Conservation (phyloP, 2,888 invertebrate species). For the Parochlus steinenii region DNA sequence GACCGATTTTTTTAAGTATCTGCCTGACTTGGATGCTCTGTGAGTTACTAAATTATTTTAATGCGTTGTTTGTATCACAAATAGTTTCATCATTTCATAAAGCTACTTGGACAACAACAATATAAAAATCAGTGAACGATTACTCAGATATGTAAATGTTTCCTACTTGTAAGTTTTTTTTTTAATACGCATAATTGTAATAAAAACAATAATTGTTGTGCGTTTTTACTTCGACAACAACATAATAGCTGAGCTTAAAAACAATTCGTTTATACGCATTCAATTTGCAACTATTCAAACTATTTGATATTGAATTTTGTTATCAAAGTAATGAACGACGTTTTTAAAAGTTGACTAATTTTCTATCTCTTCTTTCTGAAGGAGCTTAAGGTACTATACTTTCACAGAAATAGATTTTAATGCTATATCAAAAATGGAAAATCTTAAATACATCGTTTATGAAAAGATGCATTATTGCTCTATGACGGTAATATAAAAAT, state of each 20-base stretch:
- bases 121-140: slow-evolving; percentile 19
- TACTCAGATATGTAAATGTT: slow-evolving; percentile 23
- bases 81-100: slow-evolving; percentile 11
- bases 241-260: too few species aligned
- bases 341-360: background rate
- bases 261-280: too few species aligned
- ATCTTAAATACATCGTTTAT: slow-evolving; percentile 39
- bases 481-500: too few species aligned
- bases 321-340: background rate
- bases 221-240: background rate
- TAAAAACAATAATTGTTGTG: background rate
- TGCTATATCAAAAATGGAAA: slow-evolving; percentile 31
- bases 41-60: slow-evolving; percentile 26
- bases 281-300: too few species aligned
- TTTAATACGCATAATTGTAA: background rate
- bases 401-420: slow-evolving; percentile 32
- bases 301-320: background rate
- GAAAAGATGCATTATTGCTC: slow-evolving; percentile 45
- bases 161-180: slow-evolving; percentile 20
- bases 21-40: slow-evolving; percentile 32
- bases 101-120: slow-evolving; percentile 31
- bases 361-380: slow-evolving; percentile 18
- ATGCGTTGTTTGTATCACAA: slow-evolving; percentile 8
- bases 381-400: slow-evolving; percentile 37
- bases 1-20: slow-evolving; percentile 27